phyloP scores from a whole-genome alignment of 2,888 invertebrate genomes.

The Epistrophella euchroma region DNA sequence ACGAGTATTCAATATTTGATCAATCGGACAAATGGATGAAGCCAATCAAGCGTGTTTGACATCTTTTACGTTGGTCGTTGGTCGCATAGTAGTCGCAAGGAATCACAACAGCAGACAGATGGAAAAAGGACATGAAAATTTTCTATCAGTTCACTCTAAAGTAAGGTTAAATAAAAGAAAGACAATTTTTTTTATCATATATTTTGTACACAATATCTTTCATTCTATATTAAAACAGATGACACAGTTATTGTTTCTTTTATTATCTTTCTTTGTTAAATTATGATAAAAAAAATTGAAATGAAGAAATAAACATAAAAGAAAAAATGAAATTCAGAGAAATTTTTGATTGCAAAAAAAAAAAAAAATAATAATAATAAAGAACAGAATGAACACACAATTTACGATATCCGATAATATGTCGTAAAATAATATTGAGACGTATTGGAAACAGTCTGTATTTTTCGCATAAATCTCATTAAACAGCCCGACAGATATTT shows the following conservation, averaged over 20 bases:
- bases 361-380: no score
- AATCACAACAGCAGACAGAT: constrained; percentile 38
- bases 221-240: constrained; percentile 64
- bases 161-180: constrained; percentile 33
- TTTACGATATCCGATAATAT: constrained; percentile 60
- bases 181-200: background rate
- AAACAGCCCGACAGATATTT: background rate
- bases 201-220: constrained; percentile 14
- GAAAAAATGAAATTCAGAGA: constrained; percentile 41
- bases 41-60: constrained; percentile 66
- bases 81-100: constrained; percentile 3
- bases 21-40: constrained; percentile 68
- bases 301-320: constrained; percentile 67
- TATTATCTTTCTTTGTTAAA: constrained; percentile 29
- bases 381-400: constrained; percentile 29
- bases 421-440: constrained; percentile 52
- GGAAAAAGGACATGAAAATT: constrained; percentile 19
- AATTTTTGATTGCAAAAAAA: constrained; percentile 42
- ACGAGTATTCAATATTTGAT: constrained; percentile 68
- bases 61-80: constrained; percentile 22
- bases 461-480: constrained; percentile 22
- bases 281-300: constrained; percentile 50
- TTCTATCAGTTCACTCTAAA: background rate
- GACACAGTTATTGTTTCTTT: constrained; percentile 56
- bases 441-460: constrained; percentile 20